A percentile compares a stretch with the other conserved stretches of the same genome.
Evolutionary conservation across 2,113 vertebrate genomes (phyloP).

Genomic region (Phrynosoma platyrhinos): DNA sequence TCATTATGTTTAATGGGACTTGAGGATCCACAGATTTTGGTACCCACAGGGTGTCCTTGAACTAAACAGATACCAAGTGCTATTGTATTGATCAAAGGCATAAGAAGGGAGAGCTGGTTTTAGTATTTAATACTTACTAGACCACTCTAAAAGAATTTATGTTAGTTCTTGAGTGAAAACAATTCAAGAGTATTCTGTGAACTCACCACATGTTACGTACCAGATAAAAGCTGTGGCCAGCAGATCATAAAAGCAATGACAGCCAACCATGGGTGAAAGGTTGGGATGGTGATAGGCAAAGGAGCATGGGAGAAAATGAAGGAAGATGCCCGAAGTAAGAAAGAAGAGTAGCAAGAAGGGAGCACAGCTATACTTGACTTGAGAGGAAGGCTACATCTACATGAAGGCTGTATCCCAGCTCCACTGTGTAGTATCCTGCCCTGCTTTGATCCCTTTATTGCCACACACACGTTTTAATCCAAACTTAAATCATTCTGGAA

Average conservation of each 20-base stretch:
- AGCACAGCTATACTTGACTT: background rate
- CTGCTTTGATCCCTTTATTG: too few species aligned
- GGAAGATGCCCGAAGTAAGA: background rate
- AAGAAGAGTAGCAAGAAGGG: background rate
- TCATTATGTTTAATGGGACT: too few species aligned
- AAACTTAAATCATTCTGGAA: too few species aligned
- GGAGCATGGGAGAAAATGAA: background rate
- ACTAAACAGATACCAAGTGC: too few species aligned
- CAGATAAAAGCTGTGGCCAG: background rate
- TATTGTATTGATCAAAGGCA: background rate
- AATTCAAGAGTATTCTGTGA: background rate
- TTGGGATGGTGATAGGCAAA: background rate
- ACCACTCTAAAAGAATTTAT: background rate
- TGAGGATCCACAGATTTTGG: too few species aligned
- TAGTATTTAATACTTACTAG: background rate
- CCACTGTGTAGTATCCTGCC: too few species aligned
- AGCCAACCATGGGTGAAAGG: background rate
- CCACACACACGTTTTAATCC: too few species aligned
- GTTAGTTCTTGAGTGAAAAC: background rate
- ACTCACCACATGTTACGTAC: too few species aligned
- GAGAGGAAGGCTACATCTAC: background rate
- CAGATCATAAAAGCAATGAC: background rate
- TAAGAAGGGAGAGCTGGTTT: background rate
- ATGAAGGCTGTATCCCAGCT: too few species aligned
- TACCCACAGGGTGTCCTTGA: too few species aligned